Evolutionary conservation across 2,113 vertebrate species (phyloP), one percentile per base, ranked within the genome.

Genomic region (Prionailurus bengalensis): DNA sequence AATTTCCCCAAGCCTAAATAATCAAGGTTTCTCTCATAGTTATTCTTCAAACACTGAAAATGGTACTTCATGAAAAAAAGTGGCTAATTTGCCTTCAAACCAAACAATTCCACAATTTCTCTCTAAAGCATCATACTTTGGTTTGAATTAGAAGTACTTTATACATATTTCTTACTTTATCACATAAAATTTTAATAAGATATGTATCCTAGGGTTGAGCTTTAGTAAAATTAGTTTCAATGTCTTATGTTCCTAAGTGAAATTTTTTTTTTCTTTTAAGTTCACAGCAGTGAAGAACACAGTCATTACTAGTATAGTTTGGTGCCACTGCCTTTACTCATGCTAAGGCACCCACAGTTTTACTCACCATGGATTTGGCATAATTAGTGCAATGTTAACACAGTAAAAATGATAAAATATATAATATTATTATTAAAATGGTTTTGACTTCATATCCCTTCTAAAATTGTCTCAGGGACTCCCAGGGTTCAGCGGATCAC

Each of bases 221-320:
- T 79, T 94, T 92, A 92, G 39, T 84, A 68, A 94, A 94, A 92
- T 55, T 84, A 71, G 36, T 84, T 94, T 79, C 55, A 87, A 17
- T 78, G 42, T 14, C 82, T 51, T 80, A 55, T 33, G 42, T 65
- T 65, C 17, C 39, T 88, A 55, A 79, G 19, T 84, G 33, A 94
- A 94, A 94, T 39, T 4, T 42, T 55, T 51, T 1, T 87, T 42
- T 53, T 33, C 29, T 12, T n/a, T 2, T 66, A 53, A 76, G 12
- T 83, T 36, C 3, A 2, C 42, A 61, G n/a, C 21, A 55, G 6
- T 58, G 31, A 97, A 78, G n/a, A 86, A 45, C 7, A 82, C 4
- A 23, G 25, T 55, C 25, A 65, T 39, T 29, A n/a, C 4, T 51
- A 23, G 19, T n/a, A 29, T 5, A 53, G 42, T 66, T 73, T 68